Evolutionary conservation across 2,888 invertebrate genomes (phyloP), one percentile per base, ranked within the genome.

Genomic region (Amiota mariae): DNA sequence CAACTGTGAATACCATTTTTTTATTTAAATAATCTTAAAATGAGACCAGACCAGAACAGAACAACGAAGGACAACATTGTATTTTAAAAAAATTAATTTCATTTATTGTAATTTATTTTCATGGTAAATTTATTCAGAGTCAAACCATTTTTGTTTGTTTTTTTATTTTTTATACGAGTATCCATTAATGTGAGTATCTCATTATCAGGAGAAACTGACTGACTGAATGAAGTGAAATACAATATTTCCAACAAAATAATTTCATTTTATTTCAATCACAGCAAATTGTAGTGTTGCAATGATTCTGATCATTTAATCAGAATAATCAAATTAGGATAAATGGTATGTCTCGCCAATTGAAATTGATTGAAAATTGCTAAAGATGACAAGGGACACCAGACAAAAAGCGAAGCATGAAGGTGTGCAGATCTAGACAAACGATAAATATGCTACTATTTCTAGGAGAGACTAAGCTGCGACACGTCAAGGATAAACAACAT

Each of bases 231-330:
- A 46, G 36, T 24, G 1, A 15, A 57, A 59, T 59, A 20, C 24
- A 11, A 20, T 24, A 24, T 24, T 24, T 24, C 3, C 18, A n/a
- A 1, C 18, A 59, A 59, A 18, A 59, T 59, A 59, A 18, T 59
- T 20, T 59, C 59, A 24, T 20, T 11, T 18, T 20, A 59, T 20
- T 63, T 24, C 63, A 13, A 59, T 59, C 59, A 59, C 75, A 68
- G 49, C 66, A 54, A 54, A 68, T 54, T 15, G 20, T 72, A 70
- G 74, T 64, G 75, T 20, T 73, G 13, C 49, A 70, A 61, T 56
- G 63, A 63, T 36, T 36, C 36, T 36, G 36, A 36, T 36, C 6
- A 36, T 36, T 36, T 36, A 36, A 36, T 36, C 36, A 36, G 36
- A 0, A 36, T 36, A 36, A 36, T 36, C 36, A 36, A 36, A 36